Base-by-base conservation (phyloP, 2,113 vertebrate species). In the Tinamus guttatus region DNA sequence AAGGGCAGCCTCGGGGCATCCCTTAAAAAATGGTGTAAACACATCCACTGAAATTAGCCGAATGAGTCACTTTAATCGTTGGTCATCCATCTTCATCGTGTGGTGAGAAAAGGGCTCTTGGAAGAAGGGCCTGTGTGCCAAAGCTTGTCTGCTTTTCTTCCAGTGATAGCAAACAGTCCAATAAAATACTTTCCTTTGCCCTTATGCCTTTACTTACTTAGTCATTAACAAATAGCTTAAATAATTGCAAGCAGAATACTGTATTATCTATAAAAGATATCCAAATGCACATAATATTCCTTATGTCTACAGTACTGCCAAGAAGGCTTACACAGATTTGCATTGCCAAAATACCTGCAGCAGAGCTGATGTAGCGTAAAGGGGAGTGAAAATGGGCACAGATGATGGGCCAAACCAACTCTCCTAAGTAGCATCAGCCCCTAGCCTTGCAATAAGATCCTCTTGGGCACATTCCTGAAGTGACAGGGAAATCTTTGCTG, bases 321-420 rank as follows among this genome's bases (percentile, higher is more conserved):
- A 40, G 59, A 65, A 0, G 85, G 41, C 38, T 85, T 58, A 81
- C 51, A 74, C 13, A 85, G 78, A 85, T 40, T 56, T 75, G 41
- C 38, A 27, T 90, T 77, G 80, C 71, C 79, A 93, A 87, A 94
- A 80, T 71, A 95, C 87, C 89, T 94, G 54, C 76, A 83, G 79
- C 75, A 87, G 70, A 93, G 56, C 45, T 85, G 41, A 80, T 43
- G 59, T 13, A 52, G 52, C 68, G 40, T n/a, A 80, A 80, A 81
- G 19, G 6, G 34, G 15, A 76, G 90, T 54, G 41, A 81, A 94
- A 90, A 74, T 32, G 77, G 54, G 77, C n/a, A 41, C 30, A 69
- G 52, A 2, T 9, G 12, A 25, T 41, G 34, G 25, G 73, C 38
- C 85, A 90, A 81, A 74, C 13, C 18, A 43, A 20, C 28, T 75